Conservation (phyloP, 2,113 vertebrate genomes). For the Indicator indicator region DNA sequence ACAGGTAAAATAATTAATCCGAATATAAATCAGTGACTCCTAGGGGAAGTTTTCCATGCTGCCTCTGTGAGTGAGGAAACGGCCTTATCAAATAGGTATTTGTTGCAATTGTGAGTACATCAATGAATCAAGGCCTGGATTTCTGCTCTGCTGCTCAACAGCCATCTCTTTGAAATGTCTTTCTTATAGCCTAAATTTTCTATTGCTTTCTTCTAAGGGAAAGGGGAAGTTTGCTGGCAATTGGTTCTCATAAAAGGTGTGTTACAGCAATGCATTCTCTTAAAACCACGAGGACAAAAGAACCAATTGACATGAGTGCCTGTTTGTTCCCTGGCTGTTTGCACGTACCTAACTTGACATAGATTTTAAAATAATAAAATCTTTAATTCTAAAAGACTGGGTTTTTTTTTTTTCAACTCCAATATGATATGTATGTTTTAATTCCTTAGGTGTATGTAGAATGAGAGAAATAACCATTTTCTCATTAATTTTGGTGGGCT, state of each 20-base stretch:
- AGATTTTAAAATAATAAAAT: neutral
- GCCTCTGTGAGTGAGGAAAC: constrained; percentile 54
- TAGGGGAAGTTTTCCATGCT: constrained; percentile 33
- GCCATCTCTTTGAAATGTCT: constrained; percentile 24
- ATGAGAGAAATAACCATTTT: constrained; percentile 10
- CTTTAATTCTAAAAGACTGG: neutral
- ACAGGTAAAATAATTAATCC: constrained; percentile 79
- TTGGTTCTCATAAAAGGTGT: neutral
- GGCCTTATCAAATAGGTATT: constrained; percentile 56
- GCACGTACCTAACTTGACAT: neutral
- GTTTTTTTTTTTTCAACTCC: neutral
- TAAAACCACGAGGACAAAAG: neutral
- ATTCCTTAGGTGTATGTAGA: neutral
- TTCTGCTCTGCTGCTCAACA: constrained; percentile 59
- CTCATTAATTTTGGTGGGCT: constrained; percentile 34
- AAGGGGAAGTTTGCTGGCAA: neutral
- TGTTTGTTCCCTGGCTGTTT: neutral
- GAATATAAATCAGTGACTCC: constrained; percentile 33
- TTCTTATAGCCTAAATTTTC: neutral
- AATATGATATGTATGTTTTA: neutral
- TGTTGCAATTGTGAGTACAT: constrained; percentile 51
- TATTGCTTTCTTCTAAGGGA: neutral
- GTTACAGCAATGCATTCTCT: neutral
- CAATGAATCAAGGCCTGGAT: constrained; percentile 54
- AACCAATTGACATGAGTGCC: neutral